Evolutionary conservation across 2,797 vertebrate species (phyloP).

Genomic region (Epinephelus coioides): DNA sequence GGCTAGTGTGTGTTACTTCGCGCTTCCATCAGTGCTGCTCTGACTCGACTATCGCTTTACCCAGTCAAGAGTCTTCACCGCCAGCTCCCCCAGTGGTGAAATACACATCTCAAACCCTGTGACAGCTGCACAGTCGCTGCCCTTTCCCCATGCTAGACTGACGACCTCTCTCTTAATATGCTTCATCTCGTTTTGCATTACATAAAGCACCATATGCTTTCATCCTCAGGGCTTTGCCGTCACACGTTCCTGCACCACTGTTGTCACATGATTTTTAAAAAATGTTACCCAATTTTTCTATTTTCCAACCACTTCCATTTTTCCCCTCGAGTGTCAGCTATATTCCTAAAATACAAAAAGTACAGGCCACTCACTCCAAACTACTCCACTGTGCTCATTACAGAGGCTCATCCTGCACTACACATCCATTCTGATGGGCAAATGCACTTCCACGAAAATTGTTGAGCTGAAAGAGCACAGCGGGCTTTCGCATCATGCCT

Average conservation of each 20-base stretch:
- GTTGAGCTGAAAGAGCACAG: conserved; percentile 31
- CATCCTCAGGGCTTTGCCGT: conserved; percentile 18
- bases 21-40: conserved; percentile 59
- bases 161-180: conserved; percentile 31
- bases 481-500: conserved; percentile 18
- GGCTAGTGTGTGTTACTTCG: conserved; percentile 59
- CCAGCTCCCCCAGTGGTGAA: conserved; percentile 50
- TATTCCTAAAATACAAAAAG: conserved; percentile 49
- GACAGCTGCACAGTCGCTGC: conserved; percentile 64
- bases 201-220: conserved; percentile 19
- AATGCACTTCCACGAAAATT: conserved; percentile 45
- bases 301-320: conserved; percentile 10
- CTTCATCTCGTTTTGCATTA: conserved; percentile 24
- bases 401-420: conserved; percentile 53
- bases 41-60: conserved; percentile 64
- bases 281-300: not conserved
- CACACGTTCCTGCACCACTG: not conserved
- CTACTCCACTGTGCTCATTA: conserved; percentile 55
- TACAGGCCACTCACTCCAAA: conserved; percentile 42
- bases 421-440: conserved; percentile 50
- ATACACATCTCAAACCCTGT: conserved; percentile 42
- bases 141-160: conserved; percentile 26
- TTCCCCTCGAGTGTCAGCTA: not conserved
- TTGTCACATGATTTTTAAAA: not conserved
- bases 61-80: conserved; percentile 44